Evolutionary conservation across 2,113 vertebrate species (phyloP), one percentile per base, ranked within the genome.

Genomic region (Carassius carassius): DNA sequence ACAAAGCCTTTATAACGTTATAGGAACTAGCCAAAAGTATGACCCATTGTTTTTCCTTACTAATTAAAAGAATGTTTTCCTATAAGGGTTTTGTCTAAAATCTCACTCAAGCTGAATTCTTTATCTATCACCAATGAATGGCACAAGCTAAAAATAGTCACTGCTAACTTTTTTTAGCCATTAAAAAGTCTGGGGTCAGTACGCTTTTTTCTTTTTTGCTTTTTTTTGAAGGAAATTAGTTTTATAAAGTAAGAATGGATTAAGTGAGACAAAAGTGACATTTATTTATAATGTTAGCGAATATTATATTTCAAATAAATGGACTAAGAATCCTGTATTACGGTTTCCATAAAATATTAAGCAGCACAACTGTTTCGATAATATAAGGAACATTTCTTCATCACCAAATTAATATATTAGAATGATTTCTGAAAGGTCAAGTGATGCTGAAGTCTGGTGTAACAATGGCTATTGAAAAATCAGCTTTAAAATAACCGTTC

Each of bases 1-100:
- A 67, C 21, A 77, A 87, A 81, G 16, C 23, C 47, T 60, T 56
- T 67, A 69, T 13, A 67, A 69, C 62, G 51, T 56, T 35, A 13
- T 10, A 16, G 65, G 21, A 82, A 72, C 80, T 37, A 37, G 67
- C 49, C 23, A 56, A 72, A 82, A 21, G 17, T 60, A 41, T 37
- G 25, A 54, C 23, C 41, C 44, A 74, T 74, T 74, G 70, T 74
- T 74, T 47, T 47, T 9, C 3, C 0, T 25, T 25, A 49, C 41
- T 74, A 21, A 25, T 23, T 23, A 6, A 73, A 47, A 47, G 5
- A 14, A 73, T 23, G 11, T 47, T 47, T 74, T 74, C 41, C 70
- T 74, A n/a, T 74, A 74, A 74, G 41, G 70, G 41, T 1, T 47
- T 14, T 47, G 70, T 16, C 21, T n/a, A 47, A 47, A 74, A 74